Base-by-base conservation (phyloP, 2,797 vertebrate species). In the Anomalospiza imberbis region DNA sequence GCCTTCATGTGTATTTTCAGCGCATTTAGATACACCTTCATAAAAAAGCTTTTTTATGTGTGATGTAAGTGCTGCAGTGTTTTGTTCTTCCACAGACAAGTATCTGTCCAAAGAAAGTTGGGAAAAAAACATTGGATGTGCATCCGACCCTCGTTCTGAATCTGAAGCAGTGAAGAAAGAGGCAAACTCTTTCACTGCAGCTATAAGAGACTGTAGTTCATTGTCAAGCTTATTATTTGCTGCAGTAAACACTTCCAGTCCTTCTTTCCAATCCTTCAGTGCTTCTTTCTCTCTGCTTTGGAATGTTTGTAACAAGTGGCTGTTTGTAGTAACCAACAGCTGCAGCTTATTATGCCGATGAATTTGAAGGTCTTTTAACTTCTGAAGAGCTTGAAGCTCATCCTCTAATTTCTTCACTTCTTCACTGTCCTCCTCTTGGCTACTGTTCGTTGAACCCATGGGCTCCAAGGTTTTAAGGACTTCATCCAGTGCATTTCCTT, bases 81-180 rank as follows among this genome's bases (percentile, higher is more conserved):
- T 98, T 89, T 97, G 96, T 63, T 99, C 98, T 96, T 99, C 99
- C 75, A 98, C 98, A 47, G 97, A 97, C 42, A 99, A 96, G 72
- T 98, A 99, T 3, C 97, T 95, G 84, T 98, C 98, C 96, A 99
- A 93, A 68, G 98, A 77, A 87, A 99, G 94, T 19, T 98, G 98
- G 73, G 98, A 99, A 66, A 99, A 97, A 85, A 99, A 98, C 53
- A 98, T 95, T 25, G 96, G 54, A 2, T 91, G 96, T 15, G 53
- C 67, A 73, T 54, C 60, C 5, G 60, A 50, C 10, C 90, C 91
- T 94, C 96, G 82, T 34, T 94, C 92, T 71, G 88, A 85, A 72
- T 68, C 70, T 92, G 97, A 51, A 89, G 62, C 85, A 12, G 95
- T 91, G 50, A 99, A 97, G 85, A 98, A 97, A 38, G 95, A 97